Percentiles rank a stretch among this genome's conserved stretches.
Evolutionary conservation across 2,888 invertebrate species (phyloP).

Genomic region (Mimachlamys varia): DNA sequence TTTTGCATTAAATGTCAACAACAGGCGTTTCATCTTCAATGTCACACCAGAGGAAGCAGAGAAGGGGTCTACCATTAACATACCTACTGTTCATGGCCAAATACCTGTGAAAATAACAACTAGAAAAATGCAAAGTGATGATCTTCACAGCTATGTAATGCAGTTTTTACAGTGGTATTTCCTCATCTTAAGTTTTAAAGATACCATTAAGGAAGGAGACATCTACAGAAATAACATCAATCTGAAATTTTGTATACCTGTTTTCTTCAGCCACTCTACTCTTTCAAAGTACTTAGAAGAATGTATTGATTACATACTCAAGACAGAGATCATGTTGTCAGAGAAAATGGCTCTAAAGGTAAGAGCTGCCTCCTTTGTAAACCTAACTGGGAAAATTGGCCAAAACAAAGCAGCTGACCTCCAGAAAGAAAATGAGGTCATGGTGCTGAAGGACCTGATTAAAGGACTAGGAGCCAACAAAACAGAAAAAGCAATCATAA

Average conservation of each 20-base stretch:
- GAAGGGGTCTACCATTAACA: too few relatives aligned
- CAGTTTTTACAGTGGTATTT: slow-evolving; percentile 46
- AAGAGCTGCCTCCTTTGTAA: slow-evolving; percentile 45
- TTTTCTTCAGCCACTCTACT: slow-evolving; percentile 43
- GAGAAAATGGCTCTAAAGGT: slow-evolving; percentile 42
- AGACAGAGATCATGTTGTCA: slow-evolving; percentile 45
- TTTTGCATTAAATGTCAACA: too few relatives aligned
- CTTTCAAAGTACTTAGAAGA: slow-evolving; percentile 49
- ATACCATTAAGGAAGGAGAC: slow-evolving; percentile 45
- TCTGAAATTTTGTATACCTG: slow-evolving; percentile 42
- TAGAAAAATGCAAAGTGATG: too few relatives aligned
- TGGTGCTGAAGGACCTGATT: slow-evolving; percentile 47
- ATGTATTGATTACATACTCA: slow-evolving; percentile 50
- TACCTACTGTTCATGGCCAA: too few relatives aligned
- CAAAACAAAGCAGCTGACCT: slow-evolving; percentile 51
- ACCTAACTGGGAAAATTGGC: slow-evolving; percentile 40
- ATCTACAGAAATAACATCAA: slow-evolving; percentile 37
- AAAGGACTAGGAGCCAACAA: slow-evolving; percentile 46
- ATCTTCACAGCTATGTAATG: slow-evolving; percentile 42
- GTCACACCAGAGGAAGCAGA: too few relatives aligned
- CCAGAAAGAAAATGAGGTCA: slow-evolving; percentile 52
- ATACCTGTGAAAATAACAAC: too few relatives aligned
- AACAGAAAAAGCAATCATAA: background rate
- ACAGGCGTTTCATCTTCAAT: too few relatives aligned
- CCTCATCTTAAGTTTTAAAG: slow-evolving; percentile 42